Evolutionary conservation across 2,888 invertebrate species (phyloP), one percentile per base, ranked within the genome.

Genomic region (Netelia melanura): DNA sequence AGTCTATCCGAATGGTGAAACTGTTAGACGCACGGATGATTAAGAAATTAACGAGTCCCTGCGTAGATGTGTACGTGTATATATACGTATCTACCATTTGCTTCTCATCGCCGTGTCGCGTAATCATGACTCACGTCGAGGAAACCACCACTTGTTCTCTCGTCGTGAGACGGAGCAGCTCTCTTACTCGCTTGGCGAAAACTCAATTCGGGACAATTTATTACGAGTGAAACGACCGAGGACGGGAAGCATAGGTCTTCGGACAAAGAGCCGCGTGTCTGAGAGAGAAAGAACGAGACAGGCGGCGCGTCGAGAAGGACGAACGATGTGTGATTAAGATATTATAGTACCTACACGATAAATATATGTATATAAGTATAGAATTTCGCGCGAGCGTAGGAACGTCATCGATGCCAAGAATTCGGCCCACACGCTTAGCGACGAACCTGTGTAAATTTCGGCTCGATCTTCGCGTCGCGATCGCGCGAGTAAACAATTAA

Each of bases 181-280:
- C 82, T 65, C 54, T 25, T 67, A 17, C 68, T 25, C 52, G 3
- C 38, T 9, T 30, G 43, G 71, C 74, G 79, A 85, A 85, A 85
- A 82, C 82, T 85, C 79, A 85, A 85, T 85, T 85, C 82, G 48
- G 67, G 62, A 82, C 82, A 82, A 85, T 85, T 82, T 79, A 82
- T 85, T 72, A 82, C 72, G 72, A 74, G 72, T 48, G 67, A 65
- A 67, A 44, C 44, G 38, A 21, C 64, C 25, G 14, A 75, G 48
- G 43, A 76, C 43, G 38, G 76, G 43, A 43, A 44, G 44, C 70
- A 62, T 68, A 52, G 48, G 58, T 58, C 52, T 70, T 30, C n/a
- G 48, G 38, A 25, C 54, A 25, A 48, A 61, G 58, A 44, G 38
- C 61, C 17, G n/a, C 38, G 64, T 43, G 52, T 54, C 38, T 62